phyloP scores from a whole-genome alignment of 2,113 vertebrate genomes.

The Elanoides forficatus region DNA sequence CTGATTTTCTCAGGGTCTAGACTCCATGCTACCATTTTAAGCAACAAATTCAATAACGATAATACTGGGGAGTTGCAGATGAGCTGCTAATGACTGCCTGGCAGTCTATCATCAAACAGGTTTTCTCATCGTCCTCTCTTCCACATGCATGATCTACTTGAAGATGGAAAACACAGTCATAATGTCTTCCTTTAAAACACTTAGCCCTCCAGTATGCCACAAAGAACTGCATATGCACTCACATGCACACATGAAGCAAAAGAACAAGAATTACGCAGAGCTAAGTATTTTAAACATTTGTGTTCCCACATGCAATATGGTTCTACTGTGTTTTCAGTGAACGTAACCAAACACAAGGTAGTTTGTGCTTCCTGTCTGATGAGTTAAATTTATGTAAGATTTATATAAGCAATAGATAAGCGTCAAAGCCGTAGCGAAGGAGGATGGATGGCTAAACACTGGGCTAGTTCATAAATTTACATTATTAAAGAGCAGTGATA shows the following conservation, averaged over 20 bases:
- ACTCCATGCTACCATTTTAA: not conserved
- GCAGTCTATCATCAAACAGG: not conserved
- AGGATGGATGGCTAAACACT: not conserved
- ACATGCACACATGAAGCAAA: not conserved
- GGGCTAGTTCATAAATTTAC: not conserved
- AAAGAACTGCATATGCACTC: not conserved
- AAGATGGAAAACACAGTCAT: not conserved
- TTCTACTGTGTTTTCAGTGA: not conserved
- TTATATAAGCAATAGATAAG: slow-evolving; percentile 26
- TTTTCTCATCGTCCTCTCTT: not conserved
- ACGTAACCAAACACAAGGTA: not conserved
- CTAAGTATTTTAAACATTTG: slow-evolving; percentile 17
- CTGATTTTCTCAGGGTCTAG: not conserved
- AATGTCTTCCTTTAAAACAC: not conserved
- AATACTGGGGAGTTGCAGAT: not conserved
- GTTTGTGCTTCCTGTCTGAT: not conserved
- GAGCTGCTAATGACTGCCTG: not conserved
- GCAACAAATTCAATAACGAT: not conserved
- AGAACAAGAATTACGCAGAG: slow-evolving; percentile 10
- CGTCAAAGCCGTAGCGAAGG: not conserved
- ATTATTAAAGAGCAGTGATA: not conserved
- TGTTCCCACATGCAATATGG: slow-evolving; percentile 39
- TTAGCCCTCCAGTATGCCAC: not conserved
- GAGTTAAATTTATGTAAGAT: slow-evolving; percentile 12
- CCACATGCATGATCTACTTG: not conserved